Evolutionary conservation across 2,113 vertebrate genomes (phyloP), one percentile per base, ranked within the genome.

Genomic region (Chaetorhynchus papuensis): DNA sequence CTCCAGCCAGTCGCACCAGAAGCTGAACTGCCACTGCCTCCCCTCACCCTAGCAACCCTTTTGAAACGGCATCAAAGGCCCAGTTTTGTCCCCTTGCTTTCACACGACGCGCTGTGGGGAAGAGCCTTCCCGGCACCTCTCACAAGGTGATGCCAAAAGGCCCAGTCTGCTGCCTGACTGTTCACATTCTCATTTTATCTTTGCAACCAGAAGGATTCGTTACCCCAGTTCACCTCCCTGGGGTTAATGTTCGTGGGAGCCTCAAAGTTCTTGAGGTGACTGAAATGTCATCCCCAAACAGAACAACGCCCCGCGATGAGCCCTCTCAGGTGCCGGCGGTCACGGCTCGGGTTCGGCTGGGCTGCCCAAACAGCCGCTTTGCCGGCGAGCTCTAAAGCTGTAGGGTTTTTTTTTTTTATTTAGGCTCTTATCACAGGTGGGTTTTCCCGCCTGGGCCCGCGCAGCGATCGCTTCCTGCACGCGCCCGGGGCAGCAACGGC

Each of bases 401-500:
- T 28, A 22, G 47, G 54, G 8, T 35, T 85, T 66, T 13, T 19
- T 45, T 76, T 39, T 83, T 83, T 94, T 47, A 80, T 93, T 96
- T 49, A 68, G 59, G 47, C 21, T 87, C 89, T 97, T 95, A 87
- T 92, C 93, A 83, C 74, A 85, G 91, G 47, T 80, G 91, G 52
- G 35, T 83, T 95, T 95, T 74, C 92, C 94, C 57, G 1, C 69
- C 78, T 1, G 0, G 78, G 64, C 88, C 76, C 4, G 10, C 15
- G 80, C 83, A 54, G 92, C 2, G 1, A 78, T 84, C 52, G 9
- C 94, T 97, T 95, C 90, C 95, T 96, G 87, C 91, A 81, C 45
- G 0, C 49, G 74, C 92, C 95, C 37, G 4, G 90, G 94, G 95
- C 94, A 95, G 84, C 87, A 96, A 97, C 95, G 70, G 93, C 77